Base-by-base conservation (phyloP, 2,113 vertebrate species). In the Vombatus ursinus region DNA sequence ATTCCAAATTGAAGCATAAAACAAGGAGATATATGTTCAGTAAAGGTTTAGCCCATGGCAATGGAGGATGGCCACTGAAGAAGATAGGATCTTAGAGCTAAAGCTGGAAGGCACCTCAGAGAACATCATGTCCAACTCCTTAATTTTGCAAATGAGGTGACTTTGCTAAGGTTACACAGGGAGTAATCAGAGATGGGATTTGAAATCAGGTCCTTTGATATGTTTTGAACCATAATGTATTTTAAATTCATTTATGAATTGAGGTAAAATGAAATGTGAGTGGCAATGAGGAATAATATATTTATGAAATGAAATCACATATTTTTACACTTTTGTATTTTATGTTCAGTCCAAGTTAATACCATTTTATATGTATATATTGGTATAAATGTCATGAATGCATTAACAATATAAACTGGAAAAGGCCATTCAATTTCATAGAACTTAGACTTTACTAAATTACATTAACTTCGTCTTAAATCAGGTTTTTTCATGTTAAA, bases 401-500 rank as follows among this genome's bases (percentile, higher is more conserved):
- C 90, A 0, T 23, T 94, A 90, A 95, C 48, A 50, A 54, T 91
- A 24, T 9, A 24, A 0, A 12, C 5, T 49, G 61, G 92, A 92
- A 96, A 96, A 92, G 57, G 14, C 4, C 22, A 53, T 49, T 92
- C 95, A 91, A 90, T 96, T 94, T 97, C 92, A 95, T 8, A 92
- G 14, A 44, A 12, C 25, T 96, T 96, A 91, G 90, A 48, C n/a
- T 49, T 95, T 91, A 51, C 68, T n/a, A 94, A 96, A 94, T 97
- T 95, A 95, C 94, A 95, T 95, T 92, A 96, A 31, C 92, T 47
- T 90, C 57, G 48, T 93, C 92, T 96, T 94, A 94, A 57, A 89
- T 68, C 11, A 90, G n/a, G 91, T 95, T 89, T 77, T 77, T 96
- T 95, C 92, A 91, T 92, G 54, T 44, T 95, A 96, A 95, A 48